A percentile compares a stretch with the other conserved stretches of the same genome.
phyloP scores from a whole-genome alignment of 2,888 invertebrate genomes.

The Noctua fimbriata region DNA sequence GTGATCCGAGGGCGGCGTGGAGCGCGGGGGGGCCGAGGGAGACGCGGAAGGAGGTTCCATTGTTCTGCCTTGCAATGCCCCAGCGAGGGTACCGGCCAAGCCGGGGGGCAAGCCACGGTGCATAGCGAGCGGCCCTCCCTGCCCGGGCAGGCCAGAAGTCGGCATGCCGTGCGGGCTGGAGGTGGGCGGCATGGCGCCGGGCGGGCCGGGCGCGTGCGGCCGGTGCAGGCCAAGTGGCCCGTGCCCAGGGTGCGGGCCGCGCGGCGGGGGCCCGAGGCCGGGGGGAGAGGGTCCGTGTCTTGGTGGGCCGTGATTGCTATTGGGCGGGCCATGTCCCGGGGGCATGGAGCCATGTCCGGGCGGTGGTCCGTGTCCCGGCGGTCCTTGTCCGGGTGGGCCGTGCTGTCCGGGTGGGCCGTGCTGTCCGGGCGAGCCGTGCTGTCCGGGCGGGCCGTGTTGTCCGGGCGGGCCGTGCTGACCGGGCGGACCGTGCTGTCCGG shows the following conservation, averaged over 20 bases:
- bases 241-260: conserved; percentile 55
- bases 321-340: conserved; percentile 48
- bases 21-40: conserved; percentile 52
- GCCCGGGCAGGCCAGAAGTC: conserved; percentile 32
- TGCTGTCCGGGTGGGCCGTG: conserved; percentile 24
- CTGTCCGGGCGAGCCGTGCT: conserved; percentile 32
- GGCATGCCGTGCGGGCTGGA: conserved; percentile 60
- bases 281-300: conserved; percentile 50
- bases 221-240: conserved; percentile 53
- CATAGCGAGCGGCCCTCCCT: conserved; percentile 37
- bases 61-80: conserved; percentile 36
- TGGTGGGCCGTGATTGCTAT: conserved; percentile 41
- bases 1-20: conserved; percentile 60
- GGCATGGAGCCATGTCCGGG: conserved; percentile 31
- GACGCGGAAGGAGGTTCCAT: conserved; percentile 51
- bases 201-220: conserved; percentile 62
- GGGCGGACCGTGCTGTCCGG: conserved; percentile 22
- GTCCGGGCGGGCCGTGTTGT: conserved; percentile 33
- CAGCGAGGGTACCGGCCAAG: conserved; percentile 39
- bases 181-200: conserved; percentile 56
- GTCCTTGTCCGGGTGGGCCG: conserved; percentile 7
- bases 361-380: conserved; percentile 19
- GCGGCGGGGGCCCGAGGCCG: conserved; percentile 32
- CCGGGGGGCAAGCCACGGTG: conserved; percentile 53
- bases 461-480: conserved; percentile 40